Base-by-base conservation (phyloP, 2,113 vertebrate species). In the Coturnix japonica region DNA sequence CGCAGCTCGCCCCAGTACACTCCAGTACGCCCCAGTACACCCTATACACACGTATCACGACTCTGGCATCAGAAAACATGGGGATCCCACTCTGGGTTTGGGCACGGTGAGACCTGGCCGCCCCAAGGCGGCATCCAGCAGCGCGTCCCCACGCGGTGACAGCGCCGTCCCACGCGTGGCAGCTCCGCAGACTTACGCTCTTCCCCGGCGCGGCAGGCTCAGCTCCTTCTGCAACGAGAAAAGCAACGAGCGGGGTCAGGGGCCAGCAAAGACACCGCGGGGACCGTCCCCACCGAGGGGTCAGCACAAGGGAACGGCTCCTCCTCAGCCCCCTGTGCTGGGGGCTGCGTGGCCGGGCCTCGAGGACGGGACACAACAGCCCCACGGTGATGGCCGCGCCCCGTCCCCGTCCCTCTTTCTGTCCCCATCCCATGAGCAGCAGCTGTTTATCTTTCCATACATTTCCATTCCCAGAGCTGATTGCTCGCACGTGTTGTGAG, bases 151-250 rank as follows among this genome's bases (percentile, higher is more conserved):
- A n/a, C n/a, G n/a, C 7, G 0, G 47, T 72, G 94, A 23, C 81
- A 43, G 30, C 67, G 44, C 11, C 6, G 60, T 39, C 60, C 60
- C 60, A 16, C 33, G 35, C 60, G 44, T 7, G 43, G 57, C 66
- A 51, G 74, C 23, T 10, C 2, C 0, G 51, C 39, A 54, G 14
- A 99, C 99, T 99, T 97, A 99, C 99, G 98, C 95, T 85, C 98
- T 98, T 93, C 98, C 98, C 76, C 98, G 98, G 59, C 99, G 98
- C 2, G 99, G 99, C 96, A 99, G 98, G 95, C 99, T 99, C 97
- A 99, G 96, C 96, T 99, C 99, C 95, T 99, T 99, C 99, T 99
- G 96, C 61, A 98, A 98, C 0, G 9, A 96, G 72, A 97, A 31
- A 89, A 91, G 84, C 2, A 2, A 70, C 51, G 86, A 46, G 43